Percentiles rank a stretch among this genome's conserved stretches.
These are phyloP conservation scores for Emberiza fucata DNA, from an alignment of 2,113 vertebrate species.

Conservation along the genomic window DNA sequence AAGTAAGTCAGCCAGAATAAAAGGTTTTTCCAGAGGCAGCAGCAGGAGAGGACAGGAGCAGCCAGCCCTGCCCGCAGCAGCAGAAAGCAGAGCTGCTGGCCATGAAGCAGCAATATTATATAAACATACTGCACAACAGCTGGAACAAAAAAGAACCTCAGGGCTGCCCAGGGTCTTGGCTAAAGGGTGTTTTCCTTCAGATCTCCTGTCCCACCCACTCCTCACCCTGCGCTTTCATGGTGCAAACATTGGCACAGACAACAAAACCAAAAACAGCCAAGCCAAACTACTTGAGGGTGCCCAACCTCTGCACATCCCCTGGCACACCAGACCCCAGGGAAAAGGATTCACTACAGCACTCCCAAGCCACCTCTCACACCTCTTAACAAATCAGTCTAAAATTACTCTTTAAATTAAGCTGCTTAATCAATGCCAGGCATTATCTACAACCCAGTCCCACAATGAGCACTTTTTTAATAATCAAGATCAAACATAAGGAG, in stretches of 20 bases:
- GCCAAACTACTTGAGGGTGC: not conserved
- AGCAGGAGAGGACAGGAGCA: not conserved
- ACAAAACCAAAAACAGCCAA: not conserved
- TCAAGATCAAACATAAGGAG: slow-evolving; percentile 22
- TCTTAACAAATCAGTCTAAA: not conserved
- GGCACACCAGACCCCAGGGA: not conserved
- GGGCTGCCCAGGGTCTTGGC: not conserved
- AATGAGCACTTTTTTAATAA: not conserved
- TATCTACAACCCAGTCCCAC: not conserved
- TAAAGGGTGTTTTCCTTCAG: not conserved
- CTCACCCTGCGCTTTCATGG: not conserved
- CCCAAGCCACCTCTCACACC: not conserved
- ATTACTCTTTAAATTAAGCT: not conserved
- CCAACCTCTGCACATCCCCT: not conserved
- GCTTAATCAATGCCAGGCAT: not conserved
- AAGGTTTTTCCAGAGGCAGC: not conserved
- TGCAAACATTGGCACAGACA: not conserved
- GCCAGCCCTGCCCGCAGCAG: not conserved
- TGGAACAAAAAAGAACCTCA: not conserved
- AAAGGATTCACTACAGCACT: not conserved
- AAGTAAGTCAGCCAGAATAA: not conserved
- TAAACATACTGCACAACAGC: not conserved
- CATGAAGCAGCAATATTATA: not conserved
- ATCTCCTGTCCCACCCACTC: not conserved
- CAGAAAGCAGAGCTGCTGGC: not conserved